Percentiles rank a stretch among this genome's conserved stretches.
These are phyloP conservation scores for Leptothorax acervorum DNA, from an alignment of 2,888 invertebrate species.

Conservation along the genomic window DNA sequence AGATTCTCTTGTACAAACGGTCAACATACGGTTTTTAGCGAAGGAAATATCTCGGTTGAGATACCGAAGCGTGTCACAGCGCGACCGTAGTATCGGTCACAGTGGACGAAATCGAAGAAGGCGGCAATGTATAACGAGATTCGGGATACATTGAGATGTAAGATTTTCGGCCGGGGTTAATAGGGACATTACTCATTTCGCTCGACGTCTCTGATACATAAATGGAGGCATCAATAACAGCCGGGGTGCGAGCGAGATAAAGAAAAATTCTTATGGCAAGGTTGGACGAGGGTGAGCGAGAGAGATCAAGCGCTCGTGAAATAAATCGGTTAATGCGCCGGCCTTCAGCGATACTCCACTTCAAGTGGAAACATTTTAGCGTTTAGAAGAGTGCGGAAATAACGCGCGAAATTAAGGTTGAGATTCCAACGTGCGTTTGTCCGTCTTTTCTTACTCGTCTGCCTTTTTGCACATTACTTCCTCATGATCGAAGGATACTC, in stretches of 20 bases:
- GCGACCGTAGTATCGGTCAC: conserved; percentile 7
- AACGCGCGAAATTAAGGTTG: conserved; percentile 75
- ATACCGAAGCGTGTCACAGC: not conserved
- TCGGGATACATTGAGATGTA: conserved; percentile 77
- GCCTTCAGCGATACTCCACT: conserved; percentile 9
- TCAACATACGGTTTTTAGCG: not conserved
- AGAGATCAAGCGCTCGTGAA: conserved; percentile 46
- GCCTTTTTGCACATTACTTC: not conserved
- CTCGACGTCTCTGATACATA: conserved; percentile 81
- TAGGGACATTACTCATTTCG: conserved; percentile 84
- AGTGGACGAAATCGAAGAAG: conserved; percentile 34
- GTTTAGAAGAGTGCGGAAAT: conserved; percentile 71
- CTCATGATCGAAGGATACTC: not conserved
- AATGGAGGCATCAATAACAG: conserved; percentile 83
- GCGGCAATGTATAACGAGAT: conserved; percentile 60
- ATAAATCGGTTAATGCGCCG: conserved; percentile 71
- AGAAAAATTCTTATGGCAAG: conserved; percentile 46
- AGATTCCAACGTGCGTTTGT: conserved; percentile 59
- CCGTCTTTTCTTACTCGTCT: conserved; percentile 14
- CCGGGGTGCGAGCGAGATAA: conserved; percentile 54
- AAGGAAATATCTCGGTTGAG: conserved; percentile 35
- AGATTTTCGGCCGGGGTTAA: conserved; percentile 78
- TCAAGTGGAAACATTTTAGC: conserved; percentile 72
- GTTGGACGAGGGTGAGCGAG: conserved; percentile 31
- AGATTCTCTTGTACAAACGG: not conserved